Percentiles rank a stretch among this genome's conserved stretches.
Evolutionary conservation across 2,888 invertebrate species (phyloP).

Genomic region (Chromoteleia sp.): DNA sequence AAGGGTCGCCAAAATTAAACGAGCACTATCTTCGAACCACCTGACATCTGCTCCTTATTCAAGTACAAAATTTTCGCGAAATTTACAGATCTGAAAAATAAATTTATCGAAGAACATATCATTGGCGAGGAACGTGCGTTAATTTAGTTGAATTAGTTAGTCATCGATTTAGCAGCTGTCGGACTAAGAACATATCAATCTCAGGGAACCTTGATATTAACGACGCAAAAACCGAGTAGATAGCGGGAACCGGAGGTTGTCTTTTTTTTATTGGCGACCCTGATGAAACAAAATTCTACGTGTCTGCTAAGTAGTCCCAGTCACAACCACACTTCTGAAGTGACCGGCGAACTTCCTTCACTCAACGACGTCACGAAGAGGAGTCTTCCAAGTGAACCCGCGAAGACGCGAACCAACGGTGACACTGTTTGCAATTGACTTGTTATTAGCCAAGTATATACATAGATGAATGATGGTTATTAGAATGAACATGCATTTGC

Average conservation of each 20-base stretch:
- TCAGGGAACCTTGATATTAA: conserved; percentile 65
- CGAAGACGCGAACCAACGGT: conserved; percentile 27
- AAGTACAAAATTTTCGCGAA: conserved; percentile 53
- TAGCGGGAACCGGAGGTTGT: not conserved
- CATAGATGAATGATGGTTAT: conserved; percentile 42
- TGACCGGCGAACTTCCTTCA: conserved; percentile 24
- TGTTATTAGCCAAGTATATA: conserved; percentile 28
- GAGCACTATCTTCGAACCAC: not conserved
- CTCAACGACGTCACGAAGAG: conserved; percentile 27
- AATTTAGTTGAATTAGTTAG: conserved; percentile 34
- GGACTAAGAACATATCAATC: conserved; percentile 57
- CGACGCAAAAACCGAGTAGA: conserved; percentile 34
- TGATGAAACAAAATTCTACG: not conserved
- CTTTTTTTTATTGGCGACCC: conserved; percentile 34
- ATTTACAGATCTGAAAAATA: conserved; percentile 20
- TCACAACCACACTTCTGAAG: conserved; percentile 26
- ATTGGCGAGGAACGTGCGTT: conserved; percentile 15
- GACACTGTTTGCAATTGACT: conserved; percentile 32
- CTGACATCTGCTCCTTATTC: conserved; percentile 16
- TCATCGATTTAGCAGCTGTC: conserved; percentile 19
- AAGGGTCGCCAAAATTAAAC: conserved; percentile 12
- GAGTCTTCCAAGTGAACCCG: conserved; percentile 37
- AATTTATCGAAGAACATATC: conserved; percentile 20
- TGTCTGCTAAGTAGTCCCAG: conserved; percentile 11
- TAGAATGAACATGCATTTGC: conserved; percentile 64